These are phyloP conservation scores for Microplitis manilae DNA, from an alignment of 2,888 invertebrate genomes.

Conservation along the genomic window DNA sequence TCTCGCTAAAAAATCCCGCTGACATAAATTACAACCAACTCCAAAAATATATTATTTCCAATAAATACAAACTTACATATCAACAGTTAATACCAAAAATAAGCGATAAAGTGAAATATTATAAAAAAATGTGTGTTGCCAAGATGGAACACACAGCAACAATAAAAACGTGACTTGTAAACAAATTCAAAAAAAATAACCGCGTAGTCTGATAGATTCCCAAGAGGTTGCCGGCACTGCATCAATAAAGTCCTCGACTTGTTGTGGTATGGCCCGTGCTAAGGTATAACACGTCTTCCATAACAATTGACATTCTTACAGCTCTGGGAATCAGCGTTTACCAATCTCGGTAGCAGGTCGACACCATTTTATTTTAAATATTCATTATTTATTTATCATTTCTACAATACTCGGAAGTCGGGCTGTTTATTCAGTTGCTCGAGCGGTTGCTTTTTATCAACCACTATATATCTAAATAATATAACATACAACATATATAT, in stretches of 20 bases:
- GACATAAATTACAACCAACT: too few species aligned
- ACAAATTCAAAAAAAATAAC: slow-evolving; percentile 30
- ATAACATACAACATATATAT: background rate
- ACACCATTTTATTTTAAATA: slow-evolving; percentile 22
- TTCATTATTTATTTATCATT: slow-evolving; percentile 18
- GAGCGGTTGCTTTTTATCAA: background rate
- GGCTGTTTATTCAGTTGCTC: slow-evolving; percentile 26
- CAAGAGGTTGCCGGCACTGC: slow-evolving; percentile 44
- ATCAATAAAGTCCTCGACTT: slow-evolving; percentile 43
- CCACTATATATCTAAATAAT: background rate
- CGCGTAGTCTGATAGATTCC: slow-evolving; percentile 27
- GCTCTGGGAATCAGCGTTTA: slow-evolving; percentile 11
- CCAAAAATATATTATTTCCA: too few species aligned
- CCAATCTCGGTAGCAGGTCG: slow-evolving; percentile 28
- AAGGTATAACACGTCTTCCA: slow-evolving; percentile 52
- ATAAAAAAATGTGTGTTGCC: slow-evolving; percentile 15
- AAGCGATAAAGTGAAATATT: slow-evolving; percentile 11
- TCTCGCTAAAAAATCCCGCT: too few species aligned
- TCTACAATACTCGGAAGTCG: slow-evolving; percentile 6
- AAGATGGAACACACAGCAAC: slow-evolving; percentile 18
- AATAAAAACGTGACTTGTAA: background rate
- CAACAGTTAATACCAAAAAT: background rate
- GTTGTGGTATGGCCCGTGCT: slow-evolving; percentile 56
- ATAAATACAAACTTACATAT: too few species aligned
- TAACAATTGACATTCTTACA: slow-evolving; percentile 48